Conservation (phyloP, 2,113 vertebrate species). For the Meriones unguiculatus region DNA sequence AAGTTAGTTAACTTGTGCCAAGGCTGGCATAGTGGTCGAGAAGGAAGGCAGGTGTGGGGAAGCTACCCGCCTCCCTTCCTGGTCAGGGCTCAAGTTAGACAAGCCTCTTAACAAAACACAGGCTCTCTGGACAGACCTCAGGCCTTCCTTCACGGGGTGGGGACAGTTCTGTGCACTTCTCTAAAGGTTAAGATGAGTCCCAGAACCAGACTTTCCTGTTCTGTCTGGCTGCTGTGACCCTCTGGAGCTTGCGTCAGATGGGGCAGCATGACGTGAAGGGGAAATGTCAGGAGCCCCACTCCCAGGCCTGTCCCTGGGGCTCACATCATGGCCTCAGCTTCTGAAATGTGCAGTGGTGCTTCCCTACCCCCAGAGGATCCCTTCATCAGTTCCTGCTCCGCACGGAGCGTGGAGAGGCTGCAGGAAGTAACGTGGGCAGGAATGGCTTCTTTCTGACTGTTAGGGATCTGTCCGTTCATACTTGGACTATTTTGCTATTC, state of each 20-base stretch:
- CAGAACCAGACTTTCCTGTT: neutral
- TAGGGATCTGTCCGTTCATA: too few species aligned
- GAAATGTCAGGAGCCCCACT: too few species aligned
- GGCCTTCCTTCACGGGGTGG: neutral
- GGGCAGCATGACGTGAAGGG: neutral
- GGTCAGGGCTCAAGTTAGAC: accelerated
- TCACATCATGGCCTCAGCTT: neutral
- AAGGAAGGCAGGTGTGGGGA: neutral
- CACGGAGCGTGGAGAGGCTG: neutral
- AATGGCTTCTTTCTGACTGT: neutral
- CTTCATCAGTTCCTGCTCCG: neutral
- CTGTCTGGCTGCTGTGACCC: neutral
- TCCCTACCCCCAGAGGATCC: neutral
- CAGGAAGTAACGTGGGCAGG: too few species aligned
- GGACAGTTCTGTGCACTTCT: neutral
- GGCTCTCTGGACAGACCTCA: neutral
- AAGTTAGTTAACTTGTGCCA: neutral
- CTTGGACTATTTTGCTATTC: neutral
- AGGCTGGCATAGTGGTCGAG: accelerated
- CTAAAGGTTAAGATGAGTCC: neutral
- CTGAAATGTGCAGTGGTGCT: neutral
- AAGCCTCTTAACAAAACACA: neutral
- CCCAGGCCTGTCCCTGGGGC: neutral
- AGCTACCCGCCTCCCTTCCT: accelerated
- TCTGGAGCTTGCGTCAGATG: neutral